A percentile compares a stretch with the other conserved stretches of the same genome.
These are phyloP conservation scores for Stramonita haemastoma DNA, from an alignment of 2,888 invertebrate species.

Conservation along the genomic window DNA sequence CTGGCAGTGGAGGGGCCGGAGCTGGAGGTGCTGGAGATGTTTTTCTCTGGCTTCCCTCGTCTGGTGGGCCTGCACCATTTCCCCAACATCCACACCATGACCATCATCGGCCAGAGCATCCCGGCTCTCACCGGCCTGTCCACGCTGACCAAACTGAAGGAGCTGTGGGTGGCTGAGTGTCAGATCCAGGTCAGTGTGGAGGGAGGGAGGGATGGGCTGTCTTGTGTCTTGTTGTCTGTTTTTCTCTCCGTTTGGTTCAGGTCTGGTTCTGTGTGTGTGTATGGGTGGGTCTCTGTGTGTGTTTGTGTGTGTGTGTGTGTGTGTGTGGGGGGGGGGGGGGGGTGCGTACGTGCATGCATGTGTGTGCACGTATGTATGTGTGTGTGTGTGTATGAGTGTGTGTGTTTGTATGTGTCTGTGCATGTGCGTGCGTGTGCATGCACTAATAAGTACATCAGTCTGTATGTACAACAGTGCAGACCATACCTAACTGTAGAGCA, in stretches of 20 bases:
- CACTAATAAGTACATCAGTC: not conserved
- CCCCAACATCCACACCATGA: slow-evolving; percentile 71
- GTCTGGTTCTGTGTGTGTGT: too few species aligned
- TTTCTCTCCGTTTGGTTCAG: too few species aligned
- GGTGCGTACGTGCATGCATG: not conserved
- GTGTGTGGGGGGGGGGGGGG: not conserved
- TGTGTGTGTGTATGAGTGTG: not conserved
- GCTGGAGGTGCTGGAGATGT: slow-evolving; percentile 73
- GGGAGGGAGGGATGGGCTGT: not conserved
- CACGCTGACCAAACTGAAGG: slow-evolving; percentile 57
- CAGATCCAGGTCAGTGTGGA: slow-evolving; percentile 58
- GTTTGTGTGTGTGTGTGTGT: slow-evolving; percentile 10
- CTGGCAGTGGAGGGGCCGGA: slow-evolving; percentile 64
- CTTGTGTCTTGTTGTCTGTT: not conserved
- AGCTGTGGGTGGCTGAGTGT: slow-evolving; percentile 72
- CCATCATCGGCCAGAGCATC: slow-evolving; percentile 68
- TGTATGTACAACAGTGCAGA: not conserved
- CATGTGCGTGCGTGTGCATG: not conserved
- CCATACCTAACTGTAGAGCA: too few species aligned
- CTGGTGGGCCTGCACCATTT: slow-evolving; percentile 73
- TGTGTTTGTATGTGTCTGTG: not conserved
- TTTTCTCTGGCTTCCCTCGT: slow-evolving; percentile 75
- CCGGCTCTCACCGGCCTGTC: slow-evolving; percentile 61
- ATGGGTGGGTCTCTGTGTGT: not conserved
- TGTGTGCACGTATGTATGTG: not conserved